Base-by-base conservation (phyloP, 2,888 invertebrate species). In the Hemistola chrysoprasaria region DNA sequence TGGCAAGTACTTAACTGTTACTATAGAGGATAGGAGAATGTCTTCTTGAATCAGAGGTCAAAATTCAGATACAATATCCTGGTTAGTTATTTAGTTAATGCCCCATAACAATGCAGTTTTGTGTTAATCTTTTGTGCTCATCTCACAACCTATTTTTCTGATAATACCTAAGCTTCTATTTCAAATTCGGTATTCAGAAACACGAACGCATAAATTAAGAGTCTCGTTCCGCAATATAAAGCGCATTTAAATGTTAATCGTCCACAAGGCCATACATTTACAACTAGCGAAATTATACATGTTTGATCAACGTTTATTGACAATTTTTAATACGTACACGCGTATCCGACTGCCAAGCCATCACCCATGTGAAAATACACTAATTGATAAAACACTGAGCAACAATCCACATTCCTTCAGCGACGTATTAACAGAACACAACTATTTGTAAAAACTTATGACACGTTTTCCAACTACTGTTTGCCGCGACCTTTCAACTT, bases 311-410 rank as follows among this genome's bases (percentile, higher is more conserved):
- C 24, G 27, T 24, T 22, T 21, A 10, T 1, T n/a, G 11, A 1
- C 26, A 43, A 42, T 38, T 47, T 49, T 45, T 33, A 39, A 33
- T 51, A 80, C 88, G 82, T 78, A 88, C 88, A 83, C 84, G 87
- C 71, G 84, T 82, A 78, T 87, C 88, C 79, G 83, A 80, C 78
- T 87, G 88, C 88, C 88, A 88, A 87, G 88, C 88, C 88, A 88
- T 88, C 79, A 87, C 87, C 87, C 87, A 88, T 87, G 82, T 79
- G 86, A 80, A 79, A 73, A 71, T 77, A 68, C 70, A 85, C 86
- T 81, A 79, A 72, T 79, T 80, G 30, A 71, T 66, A 69, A 68
- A 75, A 75, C 70, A 83, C 78, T 73, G 60, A 65, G 66, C 76
- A 75, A 78, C 78, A 76, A 78, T 83, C 76, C 78, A 77, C 73